phyloP scores from a whole-genome alignment of 2,113 vertebrate genomes.

The Rhinopomastus cyanomelas region DNA sequence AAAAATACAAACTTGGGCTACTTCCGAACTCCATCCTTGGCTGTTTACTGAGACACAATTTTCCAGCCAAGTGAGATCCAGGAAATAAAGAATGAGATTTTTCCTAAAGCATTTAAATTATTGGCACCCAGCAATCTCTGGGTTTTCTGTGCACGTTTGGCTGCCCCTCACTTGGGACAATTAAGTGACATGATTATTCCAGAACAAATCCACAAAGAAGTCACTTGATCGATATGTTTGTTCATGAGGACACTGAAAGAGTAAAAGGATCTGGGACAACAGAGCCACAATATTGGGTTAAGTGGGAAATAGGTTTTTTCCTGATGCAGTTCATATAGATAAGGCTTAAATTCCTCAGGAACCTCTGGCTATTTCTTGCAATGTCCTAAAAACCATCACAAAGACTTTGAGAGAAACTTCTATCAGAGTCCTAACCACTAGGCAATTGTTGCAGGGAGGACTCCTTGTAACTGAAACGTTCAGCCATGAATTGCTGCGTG shows the following conservation, averaged over 20 bases:
- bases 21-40: neutral
- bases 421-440: neutral
- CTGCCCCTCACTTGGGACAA: neutral
- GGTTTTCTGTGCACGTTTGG: neutral
- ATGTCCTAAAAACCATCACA: neutral
- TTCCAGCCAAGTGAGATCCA: neutral
- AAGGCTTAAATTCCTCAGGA: neutral
- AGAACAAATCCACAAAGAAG: neutral
- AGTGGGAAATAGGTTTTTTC: neutral
- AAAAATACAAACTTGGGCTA: neutral
- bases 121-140: neutral
- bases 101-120: neutral
- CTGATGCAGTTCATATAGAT: neutral
- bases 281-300: rapidly evolving
- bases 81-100: neutral
- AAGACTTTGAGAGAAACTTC: neutral
- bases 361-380: neutral
- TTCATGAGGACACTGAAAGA: neutral
- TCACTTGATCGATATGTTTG: neutral
- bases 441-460: neutral
- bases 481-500: neutral
- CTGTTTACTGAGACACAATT: neutral
- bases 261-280: neutral
- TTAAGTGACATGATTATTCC: neutral
- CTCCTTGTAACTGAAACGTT: neutral